Conservation (phyloP, 2,888 invertebrate species). For the Plusia festucae region DNA sequence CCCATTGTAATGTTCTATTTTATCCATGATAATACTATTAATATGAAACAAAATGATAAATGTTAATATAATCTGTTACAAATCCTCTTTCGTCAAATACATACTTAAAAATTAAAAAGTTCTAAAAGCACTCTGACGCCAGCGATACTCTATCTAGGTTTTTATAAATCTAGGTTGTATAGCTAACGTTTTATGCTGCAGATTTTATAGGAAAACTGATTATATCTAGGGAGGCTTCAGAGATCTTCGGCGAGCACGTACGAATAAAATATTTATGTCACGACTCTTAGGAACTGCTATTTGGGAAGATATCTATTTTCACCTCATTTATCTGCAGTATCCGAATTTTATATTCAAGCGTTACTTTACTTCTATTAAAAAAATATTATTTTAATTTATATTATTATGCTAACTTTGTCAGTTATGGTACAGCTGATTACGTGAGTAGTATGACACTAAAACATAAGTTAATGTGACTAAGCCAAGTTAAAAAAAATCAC, state of each 20-base stretch:
- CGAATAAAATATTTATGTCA: slow-evolving; percentile 55
- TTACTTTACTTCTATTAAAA: no score
- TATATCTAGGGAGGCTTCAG: slow-evolving; percentile 17
- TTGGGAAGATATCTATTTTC: slow-evolving; percentile 32
- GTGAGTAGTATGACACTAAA: no score
- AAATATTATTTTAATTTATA: no score
- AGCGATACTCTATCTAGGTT: neutral
- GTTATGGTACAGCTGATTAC: no score
- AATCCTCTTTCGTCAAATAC: no score
- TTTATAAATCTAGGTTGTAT: neutral
- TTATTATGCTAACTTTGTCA: no score
- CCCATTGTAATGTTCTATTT: no score
- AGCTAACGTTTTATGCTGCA: slow-evolving; percentile 6
- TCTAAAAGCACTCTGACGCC: neutral
- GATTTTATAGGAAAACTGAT: slow-evolving; percentile 31
- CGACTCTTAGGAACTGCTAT: slow-evolving; percentile 44
- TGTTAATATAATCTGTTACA: no score
- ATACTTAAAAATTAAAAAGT: neutral
- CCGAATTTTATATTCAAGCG: neutral
- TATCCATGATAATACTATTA: no score
- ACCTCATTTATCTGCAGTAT: slow-evolving; percentile 32
- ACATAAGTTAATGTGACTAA: no score
- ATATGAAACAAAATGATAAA: no score
- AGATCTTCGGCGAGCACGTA: slow-evolving; percentile 42
- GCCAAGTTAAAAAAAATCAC: no score